Base-by-base conservation (phyloP, 1,140 invertebrate species). In the Drosophila bocqueti region DNA sequence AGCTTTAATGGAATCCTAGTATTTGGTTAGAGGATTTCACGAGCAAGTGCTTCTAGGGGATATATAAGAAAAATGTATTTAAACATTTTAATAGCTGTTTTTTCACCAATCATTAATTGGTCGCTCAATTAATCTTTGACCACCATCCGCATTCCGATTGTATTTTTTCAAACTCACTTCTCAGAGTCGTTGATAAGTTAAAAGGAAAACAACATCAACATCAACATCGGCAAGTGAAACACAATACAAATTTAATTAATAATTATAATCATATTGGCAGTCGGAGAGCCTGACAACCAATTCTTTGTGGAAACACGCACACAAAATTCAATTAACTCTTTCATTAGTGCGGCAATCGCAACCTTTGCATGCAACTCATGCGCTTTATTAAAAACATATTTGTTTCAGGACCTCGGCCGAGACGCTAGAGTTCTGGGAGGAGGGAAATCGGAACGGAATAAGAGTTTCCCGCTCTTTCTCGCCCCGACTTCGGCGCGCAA, bases 341-440 rank as follows among this genome's bases (percentile, higher is more conserved):
- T 61, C 40, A 63, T 68, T 65, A 73, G 68, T 77, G 55, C 57
- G 49, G 43, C 55, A 66, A 45, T 60, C 31, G 65, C 34, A 60
- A 63, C 38, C 40, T 58, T 45, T 45, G 50, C 46, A 75, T 46
- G 72, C 69, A 52, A 72, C 49, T 72, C 50, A 42, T 77, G 59
- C 42, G 59, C 69, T 86, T 57, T 71, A 85, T 86, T 86, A 86
- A 79, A 85, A 72, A 64, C 57, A 34, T 72, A 86, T 85, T 82
- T 65, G 43, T 72, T 62, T 61, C 68, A 62, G 62, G 47, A 43
- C 43, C 40, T 71, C 4, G 29, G n/a, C 26, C 47, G 49, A 71
- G 68, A 76, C 36, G 40, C 21, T 50, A 46, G 11, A 63, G 24
- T 16, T 24, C 59, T 18, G 46, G 26, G 6, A 9, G 26, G 11